Evolutionary conservation across 2,888 invertebrate species (phyloP).

Genomic region (Tetragonula carbonaria): DNA sequence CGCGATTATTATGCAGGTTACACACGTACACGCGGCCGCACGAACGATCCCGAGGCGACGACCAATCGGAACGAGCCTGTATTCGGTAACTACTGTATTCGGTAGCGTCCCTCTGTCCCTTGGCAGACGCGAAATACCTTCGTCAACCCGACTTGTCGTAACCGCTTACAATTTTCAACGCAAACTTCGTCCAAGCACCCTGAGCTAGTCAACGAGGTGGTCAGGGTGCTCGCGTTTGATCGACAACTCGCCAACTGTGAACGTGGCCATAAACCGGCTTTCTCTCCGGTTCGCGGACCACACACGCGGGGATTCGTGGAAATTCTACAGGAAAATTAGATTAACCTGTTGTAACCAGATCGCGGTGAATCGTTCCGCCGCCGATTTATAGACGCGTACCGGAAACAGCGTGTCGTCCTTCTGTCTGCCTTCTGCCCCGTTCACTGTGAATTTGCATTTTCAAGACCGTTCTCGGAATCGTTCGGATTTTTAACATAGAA

Average conservation of each 20-base stretch:
- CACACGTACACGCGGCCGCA: background rate
- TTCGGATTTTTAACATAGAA: background rate
- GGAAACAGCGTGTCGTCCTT: slow-evolving; percentile 59
- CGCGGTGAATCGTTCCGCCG: slow-evolving; percentile 63
- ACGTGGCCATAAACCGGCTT: slow-evolving; percentile 38
- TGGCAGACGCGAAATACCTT: slow-evolving; percentile 22
- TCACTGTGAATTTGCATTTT: slow-evolving; percentile 29
- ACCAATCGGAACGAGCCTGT: background rate
- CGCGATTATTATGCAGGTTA: slow-evolving; percentile 41
- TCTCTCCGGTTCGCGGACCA: slow-evolving; percentile 27
- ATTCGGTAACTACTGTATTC: background rate
- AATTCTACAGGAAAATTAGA: slow-evolving; percentile 75
- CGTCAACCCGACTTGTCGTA: slow-evolving; percentile 31
- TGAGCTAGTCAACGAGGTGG: too few species aligned
- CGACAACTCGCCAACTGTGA: slow-evolving; percentile 44
- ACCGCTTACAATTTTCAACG: slow-evolving; percentile 18
- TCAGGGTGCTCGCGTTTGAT: slow-evolving; percentile 16
- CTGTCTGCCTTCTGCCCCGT: background rate
- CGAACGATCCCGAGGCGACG: background rate
- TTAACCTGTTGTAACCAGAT: slow-evolving; percentile 73
- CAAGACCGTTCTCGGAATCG: too few species aligned
- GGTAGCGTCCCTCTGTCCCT: background rate
- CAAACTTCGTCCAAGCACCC: background rate
- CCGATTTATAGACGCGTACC: slow-evolving; percentile 65
- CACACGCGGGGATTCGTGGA: slow-evolving; percentile 46